A percentile compares a stretch with the other conserved stretches of the same genome.
Evolutionary conservation across 2,888 invertebrate species (phyloP).

Genomic region (Mythimna ferrago): DNA sequence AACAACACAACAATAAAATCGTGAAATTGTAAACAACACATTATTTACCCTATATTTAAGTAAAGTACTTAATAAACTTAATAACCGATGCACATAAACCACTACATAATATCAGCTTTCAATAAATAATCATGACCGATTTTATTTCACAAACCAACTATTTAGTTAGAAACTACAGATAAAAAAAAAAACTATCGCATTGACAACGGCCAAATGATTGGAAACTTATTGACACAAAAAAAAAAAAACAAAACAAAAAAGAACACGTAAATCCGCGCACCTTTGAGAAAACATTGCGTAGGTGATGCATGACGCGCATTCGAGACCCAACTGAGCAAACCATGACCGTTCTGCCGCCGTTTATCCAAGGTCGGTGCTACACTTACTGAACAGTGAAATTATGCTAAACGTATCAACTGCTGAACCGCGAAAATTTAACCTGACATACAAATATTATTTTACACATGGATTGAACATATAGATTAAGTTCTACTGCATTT

Average conservation of each 20-base stretch:
- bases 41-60: slow-evolving; percentile 20
- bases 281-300: slow-evolving; percentile 86
- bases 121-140: slow-evolving; percentile 42
- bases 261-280: slow-evolving; percentile 68
- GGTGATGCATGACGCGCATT: slow-evolving; percentile 85
- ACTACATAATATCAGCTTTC: slow-evolving; percentile 51
- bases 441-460: slow-evolving; percentile 47
- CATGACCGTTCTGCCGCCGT: slow-evolving; percentile 68
- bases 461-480: not conserved
- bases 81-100: slow-evolving; percentile 46
- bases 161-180: not conserved
- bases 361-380: slow-evolving; percentile 69
- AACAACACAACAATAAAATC: slow-evolving; percentile 19
- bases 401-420: slow-evolving; percentile 74
- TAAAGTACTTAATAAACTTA: slow-evolving; percentile 25
- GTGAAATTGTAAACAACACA: slow-evolving; percentile 35
- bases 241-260: slow-evolving; percentile 42
- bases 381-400: slow-evolving; percentile 73
- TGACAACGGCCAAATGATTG: slow-evolving; percentile 8
- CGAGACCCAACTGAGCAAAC: slow-evolving; percentile 79
- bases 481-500: not conserved
- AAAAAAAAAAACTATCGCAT: slow-evolving; percentile 12
- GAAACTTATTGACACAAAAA: slow-evolving; percentile 28
- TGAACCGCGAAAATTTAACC: slow-evolving; percentile 72
- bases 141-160: slow-evolving; percentile 33